Conservation (phyloP, 2,888 invertebrate species). For the Philereme transversata region DNA sequence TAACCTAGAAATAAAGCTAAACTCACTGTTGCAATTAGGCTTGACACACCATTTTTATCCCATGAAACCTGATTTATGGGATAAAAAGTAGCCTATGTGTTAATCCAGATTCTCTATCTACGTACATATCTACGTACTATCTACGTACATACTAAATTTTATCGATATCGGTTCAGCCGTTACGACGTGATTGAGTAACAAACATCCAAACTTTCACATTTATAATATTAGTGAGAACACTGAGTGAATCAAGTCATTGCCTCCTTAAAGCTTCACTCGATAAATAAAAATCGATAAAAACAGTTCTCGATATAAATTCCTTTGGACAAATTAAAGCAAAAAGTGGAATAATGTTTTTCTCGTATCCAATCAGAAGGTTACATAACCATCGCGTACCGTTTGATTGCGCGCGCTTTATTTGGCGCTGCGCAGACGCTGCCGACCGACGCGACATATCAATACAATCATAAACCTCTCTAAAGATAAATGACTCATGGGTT, state of each 20-base stretch:
- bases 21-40: too few species aligned
- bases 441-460: conserved; percentile 15
- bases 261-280: neutral
- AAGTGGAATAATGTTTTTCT: conserved; percentile 18
- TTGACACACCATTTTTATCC: too few species aligned
- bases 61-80: too few species aligned
- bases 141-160: too few species aligned
- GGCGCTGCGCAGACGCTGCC: conserved; percentile 15
- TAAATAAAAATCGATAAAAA: conserved; percentile 1
- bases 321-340: conserved; percentile 25
- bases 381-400: conserved; percentile 8
- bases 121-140: too few species aligned
- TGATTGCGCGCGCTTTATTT: conserved; percentile 25
- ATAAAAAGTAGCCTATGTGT: too few species aligned
- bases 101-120: too few species aligned
- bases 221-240: neutral
- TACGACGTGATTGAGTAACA: too few species aligned
- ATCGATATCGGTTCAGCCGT: too few species aligned
- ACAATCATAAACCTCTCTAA: conserved; percentile 3
- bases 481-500: neutral
- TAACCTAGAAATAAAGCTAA: too few species aligned
- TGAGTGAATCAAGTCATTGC: neutral
- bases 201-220: too few species aligned
- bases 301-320: conserved; percentile 9
- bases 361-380: conserved; percentile 17